These are phyloP conservation scores for Ovis aries DNA, from an alignment of 2,113 vertebrate genomes.

Conservation along the genomic window DNA sequence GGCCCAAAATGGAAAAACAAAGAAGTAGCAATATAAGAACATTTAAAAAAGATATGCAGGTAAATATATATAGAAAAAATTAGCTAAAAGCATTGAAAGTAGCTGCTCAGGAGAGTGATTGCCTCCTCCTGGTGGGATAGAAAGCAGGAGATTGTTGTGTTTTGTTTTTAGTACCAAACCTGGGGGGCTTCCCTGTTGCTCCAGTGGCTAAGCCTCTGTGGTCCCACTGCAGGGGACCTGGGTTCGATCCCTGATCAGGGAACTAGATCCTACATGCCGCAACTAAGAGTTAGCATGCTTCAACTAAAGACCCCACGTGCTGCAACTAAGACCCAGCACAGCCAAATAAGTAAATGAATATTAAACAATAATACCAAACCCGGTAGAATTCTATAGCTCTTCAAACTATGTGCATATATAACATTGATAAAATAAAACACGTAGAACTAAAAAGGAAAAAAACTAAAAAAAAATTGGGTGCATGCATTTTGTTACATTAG, in stretches of 20 bases:
- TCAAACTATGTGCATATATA: not conserved
- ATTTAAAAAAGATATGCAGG: not conserved
- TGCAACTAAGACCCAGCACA: not conserved
- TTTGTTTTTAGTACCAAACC: not conserved
- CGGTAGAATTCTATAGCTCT: not conserved
- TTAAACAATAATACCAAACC: not conserved
- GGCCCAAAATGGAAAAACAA: not conserved
- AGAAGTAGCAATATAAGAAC: not conserved
- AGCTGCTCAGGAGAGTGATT: not conserved
- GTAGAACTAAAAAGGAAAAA: not conserved
- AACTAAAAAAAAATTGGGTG: not conserved
- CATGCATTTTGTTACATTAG: not conserved
- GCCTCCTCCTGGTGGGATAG: not conserved
- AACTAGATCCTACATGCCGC: not conserved
- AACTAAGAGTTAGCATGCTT: not conserved
- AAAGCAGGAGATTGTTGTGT: not conserved
- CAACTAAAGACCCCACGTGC: not conserved
- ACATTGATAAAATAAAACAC: not conserved
- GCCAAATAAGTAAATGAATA: not conserved
- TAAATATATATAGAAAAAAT: slow-evolving; percentile 26
- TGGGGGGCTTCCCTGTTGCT: not conserved
- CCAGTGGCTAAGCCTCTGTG: not conserved
- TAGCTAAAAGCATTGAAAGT: not conserved
- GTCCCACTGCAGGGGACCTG: not conserved
- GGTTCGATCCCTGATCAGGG: not conserved